Evolutionary conservation across 2,797 vertebrate species (phyloP), one percentile per base, ranked within the genome.

Genomic region (Fundulus diaphanus): DNA sequence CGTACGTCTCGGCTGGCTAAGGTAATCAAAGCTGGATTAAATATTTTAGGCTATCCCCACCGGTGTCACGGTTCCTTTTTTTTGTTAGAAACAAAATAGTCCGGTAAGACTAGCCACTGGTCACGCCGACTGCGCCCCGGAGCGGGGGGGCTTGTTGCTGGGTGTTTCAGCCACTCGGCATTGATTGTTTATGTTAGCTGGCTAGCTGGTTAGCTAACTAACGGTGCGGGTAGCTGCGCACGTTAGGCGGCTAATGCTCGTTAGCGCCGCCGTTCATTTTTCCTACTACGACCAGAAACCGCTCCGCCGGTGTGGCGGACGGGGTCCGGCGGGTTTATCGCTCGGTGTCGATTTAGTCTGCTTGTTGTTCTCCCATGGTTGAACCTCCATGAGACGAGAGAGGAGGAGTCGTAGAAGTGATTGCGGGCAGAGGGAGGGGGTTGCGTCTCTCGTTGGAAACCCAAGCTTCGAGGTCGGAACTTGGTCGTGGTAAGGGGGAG

Each of bases 101-200:
- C 1, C 1, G 7, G 63, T n/a, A 42, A 42, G 42, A n/a, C 22
- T 8, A 13, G n/a, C 12, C 0, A 2, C 27, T 24, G 46, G 1
- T 37, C 3, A 0, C 37, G 7, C 1, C 20, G 20, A 8, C 1
- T 37, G 1, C 0, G 3, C 16, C 4, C 20, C 2, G 0, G 22
- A 27, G 48, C 1, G 12, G 11, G 12, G 11, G 56, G 5, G 8
- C 6, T 69, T 75, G 78, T 29, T 65, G 24, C 44, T 15, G 9
- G 15, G 72, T 59, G 70, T n/a, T 63, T 49, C 46, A 74, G 70
- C 18, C 80, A 42, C 5, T 13, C 40, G 68, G 59, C 71, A 12
- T 57, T 89, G 91, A 93, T 94, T 94, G 93, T 94, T 94, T 94
- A 94, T 92, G 86, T 93, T 93, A 90, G 93, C 91, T 93, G 90